phyloP scores from a whole-genome alignment of 64 coral and sea anemone genomes.

The Anthopleura sola region DNA sequence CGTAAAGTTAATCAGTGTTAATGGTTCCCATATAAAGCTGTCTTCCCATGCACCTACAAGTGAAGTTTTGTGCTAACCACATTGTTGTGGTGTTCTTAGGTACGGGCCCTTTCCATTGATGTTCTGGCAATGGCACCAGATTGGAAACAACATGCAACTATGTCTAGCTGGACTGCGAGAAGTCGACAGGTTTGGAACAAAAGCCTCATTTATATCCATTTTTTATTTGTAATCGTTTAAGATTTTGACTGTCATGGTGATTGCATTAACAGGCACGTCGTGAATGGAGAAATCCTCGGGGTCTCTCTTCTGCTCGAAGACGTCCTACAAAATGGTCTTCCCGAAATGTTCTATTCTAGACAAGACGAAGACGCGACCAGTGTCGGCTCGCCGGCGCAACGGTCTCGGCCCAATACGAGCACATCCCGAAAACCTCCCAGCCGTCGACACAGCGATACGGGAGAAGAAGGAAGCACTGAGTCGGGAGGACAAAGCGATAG shows the following conservation, averaged over 20 bases:
- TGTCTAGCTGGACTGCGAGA: conserved; percentile 84
- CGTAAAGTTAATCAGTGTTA: too few species aligned
- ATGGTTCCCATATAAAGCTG: too few species aligned
- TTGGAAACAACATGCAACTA: conserved; percentile 84
- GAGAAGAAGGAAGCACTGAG: conserved; percentile 26
- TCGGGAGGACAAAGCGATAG: background rate
- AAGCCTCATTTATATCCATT: background rate
- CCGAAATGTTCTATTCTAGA: conserved; percentile 61
- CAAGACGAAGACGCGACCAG: conserved; percentile 64
- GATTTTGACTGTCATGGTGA: background rate
- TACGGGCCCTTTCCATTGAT: conserved; percentile 90
- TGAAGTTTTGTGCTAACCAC: background rate
- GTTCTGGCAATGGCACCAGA: conserved; percentile 85
- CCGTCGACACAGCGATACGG: conserved; percentile 31
- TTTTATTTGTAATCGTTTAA: background rate
- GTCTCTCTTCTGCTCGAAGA: conserved; percentile 91
- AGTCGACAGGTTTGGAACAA: conserved; percentile 68
- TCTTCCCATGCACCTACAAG: too few species aligned
- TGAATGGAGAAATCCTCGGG: conserved; percentile 97
- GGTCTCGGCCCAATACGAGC: conserved; percentile 78
- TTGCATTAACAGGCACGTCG: conserved; percentile 74
- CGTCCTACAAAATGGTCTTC: conserved; percentile 83
- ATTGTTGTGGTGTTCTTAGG: background rate
- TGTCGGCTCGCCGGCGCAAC: conserved; percentile 33
- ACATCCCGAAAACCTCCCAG: conserved; percentile 63